Base-by-base conservation (phyloP, 2,113 vertebrate genomes). In the Pluvianellus socialis region DNA sequence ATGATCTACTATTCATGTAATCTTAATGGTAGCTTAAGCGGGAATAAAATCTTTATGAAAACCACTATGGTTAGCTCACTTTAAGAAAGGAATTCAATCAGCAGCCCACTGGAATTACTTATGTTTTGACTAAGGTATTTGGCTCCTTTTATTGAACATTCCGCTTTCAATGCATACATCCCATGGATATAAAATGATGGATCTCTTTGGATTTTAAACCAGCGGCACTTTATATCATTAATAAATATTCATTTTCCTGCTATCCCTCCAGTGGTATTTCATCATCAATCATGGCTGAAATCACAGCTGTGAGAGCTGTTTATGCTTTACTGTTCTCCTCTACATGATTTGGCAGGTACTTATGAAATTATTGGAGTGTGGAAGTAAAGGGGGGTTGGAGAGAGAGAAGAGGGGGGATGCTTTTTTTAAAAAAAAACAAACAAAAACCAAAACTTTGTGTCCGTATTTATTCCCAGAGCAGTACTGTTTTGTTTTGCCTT, bases 191-290 rank as follows among this genome's bases (percentile, higher is more conserved):
- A 94, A 98, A 98, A 98, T 98, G 98, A 98, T 98, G 97, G 97
- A 98, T 98, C 96, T 98, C 97, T 93, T 97, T 96, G 93, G 97
- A 97, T 98, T 98, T 98, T 97, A 97, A 98, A 98, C 92, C 96
- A 97, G 94, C 2, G 2, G 97, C 97, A 98, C 96, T 98, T 97
- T 97, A 98, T 97, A 97, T 97, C 97, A 97, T 98, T 98, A 98
- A 98, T 98, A 98, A 98, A 98, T 98, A 98, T 98, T 98, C 98
- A 98, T 98, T 98, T 98, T 98, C 97, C 88, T 97, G 90, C 97
- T 97, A 97, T 98, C 96, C 96, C 95, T 98, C 96, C 95, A 97
- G 97, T 96, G 96, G 97, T 97, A 97, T 98, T 98, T 98, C 97
- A 98, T 98, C 98, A 98, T 98, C 98, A 98, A 98, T 98, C 98